A percentile compares a stretch with the other conserved stretches of the same genome.
Conservation (phyloP, 1,140 invertebrate species). For the Drosophila navojoa region DNA sequence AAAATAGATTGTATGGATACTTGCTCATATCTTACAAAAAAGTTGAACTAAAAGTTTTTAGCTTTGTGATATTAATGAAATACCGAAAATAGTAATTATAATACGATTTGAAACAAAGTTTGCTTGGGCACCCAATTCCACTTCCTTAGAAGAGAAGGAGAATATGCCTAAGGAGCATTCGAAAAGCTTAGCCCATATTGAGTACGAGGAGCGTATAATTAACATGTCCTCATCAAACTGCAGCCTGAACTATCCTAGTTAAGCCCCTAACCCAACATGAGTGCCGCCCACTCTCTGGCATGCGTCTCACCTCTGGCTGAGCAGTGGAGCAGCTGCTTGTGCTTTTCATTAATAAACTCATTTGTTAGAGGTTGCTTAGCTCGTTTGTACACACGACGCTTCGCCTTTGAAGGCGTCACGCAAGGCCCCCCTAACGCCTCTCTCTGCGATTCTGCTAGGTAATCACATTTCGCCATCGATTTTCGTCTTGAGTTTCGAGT, state of each 20-base stretch:
- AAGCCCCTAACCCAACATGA: background rate
- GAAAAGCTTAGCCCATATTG: too few species aligned
- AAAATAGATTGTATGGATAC: too few species aligned
- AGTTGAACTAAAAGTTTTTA: too few species aligned
- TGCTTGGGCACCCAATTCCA: too few species aligned
- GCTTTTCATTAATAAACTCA: constrained; percentile 77
- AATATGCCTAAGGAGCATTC: too few species aligned
- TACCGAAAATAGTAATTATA: too few species aligned
- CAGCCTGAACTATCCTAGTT: constrained; percentile 6
- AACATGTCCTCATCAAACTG: constrained; percentile 15
- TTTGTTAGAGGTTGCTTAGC: constrained; percentile 61
- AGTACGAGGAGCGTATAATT: constrained; percentile 1
- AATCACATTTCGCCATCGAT: constrained; percentile 76
- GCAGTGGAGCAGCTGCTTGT: constrained; percentile 36
- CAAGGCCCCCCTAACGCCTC: constrained; percentile 18
- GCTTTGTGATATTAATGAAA: too few species aligned
- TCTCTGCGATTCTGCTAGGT: constrained; percentile 37
- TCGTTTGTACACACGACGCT: constrained; percentile 21
- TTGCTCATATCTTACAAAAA: too few species aligned
- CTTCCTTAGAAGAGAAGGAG: too few species aligned
- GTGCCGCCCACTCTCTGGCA: constrained; percentile 15
- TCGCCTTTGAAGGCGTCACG: constrained; percentile 37
- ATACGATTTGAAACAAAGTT: too few species aligned
- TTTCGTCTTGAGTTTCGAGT: constrained; percentile 38
- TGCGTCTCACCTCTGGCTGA: constrained; percentile 16